phyloP scores from a whole-genome alignment of 2,113 vertebrate genomes.

The Beaufortia kweichowensis region DNA sequence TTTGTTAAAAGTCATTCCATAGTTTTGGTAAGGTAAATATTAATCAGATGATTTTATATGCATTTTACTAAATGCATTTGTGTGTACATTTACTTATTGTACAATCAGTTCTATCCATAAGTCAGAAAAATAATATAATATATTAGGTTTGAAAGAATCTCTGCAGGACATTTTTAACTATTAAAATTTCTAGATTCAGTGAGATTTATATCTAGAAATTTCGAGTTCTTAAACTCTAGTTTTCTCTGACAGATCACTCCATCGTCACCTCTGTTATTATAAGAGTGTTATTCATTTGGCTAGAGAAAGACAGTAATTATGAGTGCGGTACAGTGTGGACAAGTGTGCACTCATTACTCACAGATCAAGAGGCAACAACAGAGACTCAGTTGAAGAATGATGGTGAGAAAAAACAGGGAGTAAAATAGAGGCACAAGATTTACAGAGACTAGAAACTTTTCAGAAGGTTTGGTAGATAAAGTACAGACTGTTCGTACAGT shows the following conservation, averaged over 20 bases:
- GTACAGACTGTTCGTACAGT: too few species aligned
- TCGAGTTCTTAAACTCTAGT: neutral
- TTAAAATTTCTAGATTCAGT: too few species aligned
- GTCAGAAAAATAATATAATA: too few species aligned
- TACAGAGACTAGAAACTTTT: neutral
- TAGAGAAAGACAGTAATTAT: slow-evolving; percentile 64
- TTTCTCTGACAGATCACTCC: neutral
- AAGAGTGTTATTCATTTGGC: slow-evolving; percentile 52
- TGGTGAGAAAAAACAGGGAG: neutral
- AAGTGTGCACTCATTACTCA: slow-evolving; percentile 60
- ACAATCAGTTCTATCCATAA: too few species aligned
- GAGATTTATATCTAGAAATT: neutral
- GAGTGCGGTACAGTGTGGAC: slow-evolving; percentile 54
- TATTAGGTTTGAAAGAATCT: too few species aligned
- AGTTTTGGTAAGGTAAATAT: too few species aligned
- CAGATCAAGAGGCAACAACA: slow-evolving; percentile 66
- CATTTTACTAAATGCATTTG: too few species aligned
- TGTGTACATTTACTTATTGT: too few species aligned
- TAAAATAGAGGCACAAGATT: neutral
- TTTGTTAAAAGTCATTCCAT: too few species aligned
- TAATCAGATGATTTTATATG: too few species aligned
- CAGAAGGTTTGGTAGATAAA: slow-evolving; percentile 1
- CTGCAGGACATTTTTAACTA: too few species aligned
- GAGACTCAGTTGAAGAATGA: slow-evolving; percentile 51
- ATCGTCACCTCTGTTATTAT: slow-evolving; percentile 20